A percentile compares a stretch with the other conserved stretches of the same genome.
Evolutionary conservation across 2,888 invertebrate species (phyloP).

Genomic region (Tenthredo scrophulariae): DNA sequence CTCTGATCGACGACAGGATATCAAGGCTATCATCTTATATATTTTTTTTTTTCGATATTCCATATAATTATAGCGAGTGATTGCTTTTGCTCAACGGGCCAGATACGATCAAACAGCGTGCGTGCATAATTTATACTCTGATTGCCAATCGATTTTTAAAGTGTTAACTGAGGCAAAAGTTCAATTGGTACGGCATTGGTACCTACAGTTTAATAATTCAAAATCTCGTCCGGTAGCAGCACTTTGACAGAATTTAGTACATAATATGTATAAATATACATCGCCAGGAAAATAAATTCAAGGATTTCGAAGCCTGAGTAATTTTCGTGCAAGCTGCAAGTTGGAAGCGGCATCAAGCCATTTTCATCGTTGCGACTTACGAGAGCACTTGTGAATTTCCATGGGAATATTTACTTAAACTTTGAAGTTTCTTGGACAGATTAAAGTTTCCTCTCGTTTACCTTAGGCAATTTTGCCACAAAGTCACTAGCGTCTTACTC

Average conservation of each 20-base stretch:
- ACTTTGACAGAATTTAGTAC: neutral
- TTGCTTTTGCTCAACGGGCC: neutral
- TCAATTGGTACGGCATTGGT: neutral
- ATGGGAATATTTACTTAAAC: conserved; percentile 80
- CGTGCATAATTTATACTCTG: neutral
- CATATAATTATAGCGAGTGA: neutral
- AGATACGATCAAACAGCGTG: neutral
- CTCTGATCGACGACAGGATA: neutral
- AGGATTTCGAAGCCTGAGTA: conserved; percentile 6
- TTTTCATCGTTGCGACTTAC: conserved; percentile 9
- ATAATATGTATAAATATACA: neutral
- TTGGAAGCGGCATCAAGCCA: neutral
- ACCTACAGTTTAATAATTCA: neutral
- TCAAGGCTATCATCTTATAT: neutral
- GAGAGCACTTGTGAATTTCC: conserved; percentile 4
- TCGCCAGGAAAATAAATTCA: neutral
- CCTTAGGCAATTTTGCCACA: neutral
- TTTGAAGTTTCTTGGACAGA: conserved; percentile 9
- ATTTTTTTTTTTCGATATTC: neutral
- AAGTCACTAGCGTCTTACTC: conserved; percentile 12
- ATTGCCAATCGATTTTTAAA: neutral
- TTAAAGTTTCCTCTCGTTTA: conserved; percentile 23
- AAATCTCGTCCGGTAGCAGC: neutral
- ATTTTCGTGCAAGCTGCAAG: neutral
- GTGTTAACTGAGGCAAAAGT: neutral